Evolutionary conservation across 2,113 vertebrate genomes (phyloP), one percentile per base, ranked within the genome.

Genomic region (Scytalopus superciliaris): DNA sequence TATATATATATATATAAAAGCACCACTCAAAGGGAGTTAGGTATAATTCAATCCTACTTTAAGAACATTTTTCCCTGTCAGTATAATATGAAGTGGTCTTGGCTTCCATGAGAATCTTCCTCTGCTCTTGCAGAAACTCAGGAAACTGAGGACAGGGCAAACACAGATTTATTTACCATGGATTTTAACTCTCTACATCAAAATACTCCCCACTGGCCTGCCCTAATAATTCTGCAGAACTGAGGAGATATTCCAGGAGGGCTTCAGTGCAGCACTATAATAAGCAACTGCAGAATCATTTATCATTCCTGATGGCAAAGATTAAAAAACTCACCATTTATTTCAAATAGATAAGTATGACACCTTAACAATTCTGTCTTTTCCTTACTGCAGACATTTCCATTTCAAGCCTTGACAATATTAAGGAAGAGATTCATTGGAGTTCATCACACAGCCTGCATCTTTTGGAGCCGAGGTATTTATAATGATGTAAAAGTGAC

Each of bases 281-380:
- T 84, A 93, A 90, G 50, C 64, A 90, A 44, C 59, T 86, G 45
- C 55, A 92, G 70, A 77, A 91, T 74, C 5, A 0, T 95, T 95
- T 89, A 78, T 96, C 86, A 93, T 74, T 90, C 60, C 56, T 78
- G 86, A 91, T 94, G 64, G 80, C 35, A 90, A 94, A 92, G 93
- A 97, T 94, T 94, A 93, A 92, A 87, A 95, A 93, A 44, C 35
- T 88, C 79, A 77, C 79, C 42, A 86, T 96, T 96, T 95, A 86
- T 95, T 96, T 93, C 60, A 52, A 50, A 95, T n/a, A 92, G 85
- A 18, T 79, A 94, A 93, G 66, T 88, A 89, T 31, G 88, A 95
- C 85, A 86, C 63, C n/a, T 91, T 68, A 93, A 93, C 90, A 90
- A 93, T 92, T 94, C 78, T 66, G 68, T 90, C 93, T 95, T 90